Conservation (phyloP, 2,113 vertebrate species). For the Scomber japonicus region DNA sequence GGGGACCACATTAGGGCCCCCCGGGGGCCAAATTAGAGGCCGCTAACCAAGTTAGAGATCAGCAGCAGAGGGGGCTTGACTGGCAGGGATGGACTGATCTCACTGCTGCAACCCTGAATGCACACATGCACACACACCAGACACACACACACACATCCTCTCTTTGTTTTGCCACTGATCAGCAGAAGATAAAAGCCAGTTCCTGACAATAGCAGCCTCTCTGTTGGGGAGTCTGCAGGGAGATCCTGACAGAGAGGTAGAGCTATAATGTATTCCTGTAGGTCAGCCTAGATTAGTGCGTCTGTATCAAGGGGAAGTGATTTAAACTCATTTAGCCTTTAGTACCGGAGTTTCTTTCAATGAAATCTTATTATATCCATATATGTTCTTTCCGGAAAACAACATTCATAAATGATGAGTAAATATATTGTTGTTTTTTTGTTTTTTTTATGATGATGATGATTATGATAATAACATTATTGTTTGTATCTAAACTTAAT, state of each 20-base stretch:
- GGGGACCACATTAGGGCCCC: slow-evolving; percentile 70
- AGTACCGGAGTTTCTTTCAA: slow-evolving; percentile 10
- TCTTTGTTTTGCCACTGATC: slow-evolving; percentile 76
- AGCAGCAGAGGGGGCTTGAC: slow-evolving; percentile 63
- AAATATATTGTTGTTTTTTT: too few species aligned
- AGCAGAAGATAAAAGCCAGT: slow-evolving; percentile 78
- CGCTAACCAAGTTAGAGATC: slow-evolving; percentile 74
- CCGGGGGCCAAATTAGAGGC: slow-evolving; percentile 75
- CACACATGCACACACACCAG: neutral
- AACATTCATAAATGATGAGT: neutral
- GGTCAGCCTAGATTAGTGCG: slow-evolving; percentile 41
- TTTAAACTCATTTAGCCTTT: slow-evolving; percentile 54
- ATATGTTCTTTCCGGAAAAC: slow-evolving; percentile 33
- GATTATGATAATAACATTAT: too few species aligned
- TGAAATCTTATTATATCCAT: slow-evolving; percentile 38
- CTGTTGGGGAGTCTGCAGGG: slow-evolving; percentile 62
- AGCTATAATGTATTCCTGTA: slow-evolving; percentile 70
- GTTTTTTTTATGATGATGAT: too few species aligned
- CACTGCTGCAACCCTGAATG: slow-evolving; percentile 24
- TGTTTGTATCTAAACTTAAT: too few species aligned
- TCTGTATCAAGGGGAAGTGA: slow-evolving; percentile 54
- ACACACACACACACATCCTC: slow-evolving; percentile 33
- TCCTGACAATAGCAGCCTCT: slow-evolving; percentile 72
- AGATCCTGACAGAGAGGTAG: slow-evolving; percentile 62
- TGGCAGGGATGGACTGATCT: slow-evolving; percentile 63